These are phyloP conservation scores for Scolopax rusticola DNA, from an alignment of 2,797 vertebrate species.

Conservation along the genomic window DNA sequence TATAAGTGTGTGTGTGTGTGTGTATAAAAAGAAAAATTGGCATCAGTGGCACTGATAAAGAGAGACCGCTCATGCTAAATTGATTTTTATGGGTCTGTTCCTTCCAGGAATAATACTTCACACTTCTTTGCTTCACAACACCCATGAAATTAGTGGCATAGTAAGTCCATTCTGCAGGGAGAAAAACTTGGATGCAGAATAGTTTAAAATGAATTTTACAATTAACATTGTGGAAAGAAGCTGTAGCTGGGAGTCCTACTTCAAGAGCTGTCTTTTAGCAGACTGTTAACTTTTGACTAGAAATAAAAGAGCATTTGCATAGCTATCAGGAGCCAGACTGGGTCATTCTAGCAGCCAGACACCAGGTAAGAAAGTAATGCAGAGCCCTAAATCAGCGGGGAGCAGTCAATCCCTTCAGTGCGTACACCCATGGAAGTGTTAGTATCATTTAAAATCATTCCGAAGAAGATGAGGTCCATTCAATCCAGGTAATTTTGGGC, in stretches of 20 bases:
- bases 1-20: no score
- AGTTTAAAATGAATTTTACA: conserved; percentile 26
- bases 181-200: background rate
- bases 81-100: conserved; percentile 20
- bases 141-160: conserved; percentile 33
- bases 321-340: background rate
- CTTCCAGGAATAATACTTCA: conserved; percentile 27
- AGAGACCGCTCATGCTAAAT: background rate
- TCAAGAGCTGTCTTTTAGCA: background rate
- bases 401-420: background rate
- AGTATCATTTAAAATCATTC: background rate
- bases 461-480: background rate
- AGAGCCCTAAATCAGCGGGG: background rate
- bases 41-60: background rate
- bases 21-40: background rate
- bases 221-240: conserved; percentile 4
- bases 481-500: background rate
- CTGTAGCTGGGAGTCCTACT: background rate
- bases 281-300: background rate
- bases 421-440: background rate
- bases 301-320: background rate
- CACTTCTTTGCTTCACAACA: conserved; percentile 16
- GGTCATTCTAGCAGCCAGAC: background rate
- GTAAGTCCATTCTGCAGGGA: conserved; percentile 1
- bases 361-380: background rate